These are phyloP conservation scores for Coptotermes formosanus DNA, from an alignment of 1,140 invertebrate genomes.

Conservation along the genomic window DNA sequence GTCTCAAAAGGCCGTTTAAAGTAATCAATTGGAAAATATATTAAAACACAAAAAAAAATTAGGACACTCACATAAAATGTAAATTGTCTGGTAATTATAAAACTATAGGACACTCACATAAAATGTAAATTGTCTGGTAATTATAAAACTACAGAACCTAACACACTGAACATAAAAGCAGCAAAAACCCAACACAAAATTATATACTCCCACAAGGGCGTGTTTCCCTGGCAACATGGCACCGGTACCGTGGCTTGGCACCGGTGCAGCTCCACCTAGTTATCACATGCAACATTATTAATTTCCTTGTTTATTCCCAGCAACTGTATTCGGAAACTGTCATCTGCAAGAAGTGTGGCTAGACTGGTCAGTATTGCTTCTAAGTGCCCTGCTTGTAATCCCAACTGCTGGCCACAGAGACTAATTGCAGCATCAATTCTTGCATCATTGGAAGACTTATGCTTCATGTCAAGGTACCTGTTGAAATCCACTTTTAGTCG, in stretches of 20 bases:
- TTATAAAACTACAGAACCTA: background rate
- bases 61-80: background rate
- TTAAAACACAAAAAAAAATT: no score
- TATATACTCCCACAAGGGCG: background rate
- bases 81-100: background rate
- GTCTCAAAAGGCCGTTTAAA: background rate
- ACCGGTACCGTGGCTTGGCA: conserved; percentile 19
- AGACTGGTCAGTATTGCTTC: conserved; percentile 60
- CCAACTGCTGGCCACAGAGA: conserved; percentile 70
- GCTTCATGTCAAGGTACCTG: background rate
- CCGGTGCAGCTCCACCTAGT: conserved; percentile 49
- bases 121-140: background rate
- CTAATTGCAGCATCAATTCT: conserved; percentile 50
- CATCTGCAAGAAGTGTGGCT: conserved; percentile 67
- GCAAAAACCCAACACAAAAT: background rate
- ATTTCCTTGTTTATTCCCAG: conserved; percentile 71
- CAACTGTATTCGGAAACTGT: conserved; percentile 68
- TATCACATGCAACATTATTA: conserved; percentile 69
- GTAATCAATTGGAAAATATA: no score
- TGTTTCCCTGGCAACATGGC: conserved; percentile 24
- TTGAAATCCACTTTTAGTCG: conserved; percentile 59
- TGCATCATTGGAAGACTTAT: background rate
- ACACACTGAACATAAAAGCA: background rate
- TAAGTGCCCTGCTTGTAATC: conserved; percentile 60
- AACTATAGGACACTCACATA: background rate